Evolutionary conservation across 2,888 invertebrate species (phyloP).

Genomic region (Noctua janthina): DNA sequence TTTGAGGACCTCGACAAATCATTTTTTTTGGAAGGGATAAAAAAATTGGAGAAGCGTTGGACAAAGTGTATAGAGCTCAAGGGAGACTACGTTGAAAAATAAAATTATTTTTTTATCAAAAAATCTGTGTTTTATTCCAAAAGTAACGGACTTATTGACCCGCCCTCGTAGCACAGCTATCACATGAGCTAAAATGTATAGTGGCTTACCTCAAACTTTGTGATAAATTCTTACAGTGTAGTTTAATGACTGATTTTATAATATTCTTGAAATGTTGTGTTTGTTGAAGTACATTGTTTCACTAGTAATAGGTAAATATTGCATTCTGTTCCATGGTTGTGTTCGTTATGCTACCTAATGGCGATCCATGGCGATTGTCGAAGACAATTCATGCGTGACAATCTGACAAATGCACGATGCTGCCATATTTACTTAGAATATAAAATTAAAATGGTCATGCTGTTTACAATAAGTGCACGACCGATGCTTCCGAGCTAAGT

Average conservation of each 20-base stretch:
- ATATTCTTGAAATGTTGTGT: background rate
- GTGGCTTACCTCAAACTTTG: background rate
- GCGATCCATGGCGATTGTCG: conserved; percentile 31
- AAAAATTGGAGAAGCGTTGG: no score
- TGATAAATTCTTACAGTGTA: no score
- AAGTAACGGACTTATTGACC: no score
- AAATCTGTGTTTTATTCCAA: no score
- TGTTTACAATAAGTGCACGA: conserved; percentile 18
- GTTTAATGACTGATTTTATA: background rate
- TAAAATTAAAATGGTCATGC: conserved; percentile 28
- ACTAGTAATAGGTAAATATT: conserved; percentile 21
- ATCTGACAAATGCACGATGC: conserved; percentile 33
- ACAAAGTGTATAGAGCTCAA: no score
- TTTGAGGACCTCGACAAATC: no score
- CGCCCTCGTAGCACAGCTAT: background rate
- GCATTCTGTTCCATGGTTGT: conserved; percentile 20
- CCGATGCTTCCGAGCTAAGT: background rate
- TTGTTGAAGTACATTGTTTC: conserved; percentile 14
- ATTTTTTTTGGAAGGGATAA: no score
- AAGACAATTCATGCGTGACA: conserved; percentile 52
- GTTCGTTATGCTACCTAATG: conserved; percentile 28
- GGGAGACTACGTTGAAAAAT: no score
- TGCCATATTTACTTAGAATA: conserved; percentile 39
- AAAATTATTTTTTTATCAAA: no score
- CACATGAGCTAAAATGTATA: background rate